These are phyloP conservation scores for Stomorhina lunata DNA, from an alignment of 2,888 invertebrate genomes.

Conservation along the genomic window DNA sequence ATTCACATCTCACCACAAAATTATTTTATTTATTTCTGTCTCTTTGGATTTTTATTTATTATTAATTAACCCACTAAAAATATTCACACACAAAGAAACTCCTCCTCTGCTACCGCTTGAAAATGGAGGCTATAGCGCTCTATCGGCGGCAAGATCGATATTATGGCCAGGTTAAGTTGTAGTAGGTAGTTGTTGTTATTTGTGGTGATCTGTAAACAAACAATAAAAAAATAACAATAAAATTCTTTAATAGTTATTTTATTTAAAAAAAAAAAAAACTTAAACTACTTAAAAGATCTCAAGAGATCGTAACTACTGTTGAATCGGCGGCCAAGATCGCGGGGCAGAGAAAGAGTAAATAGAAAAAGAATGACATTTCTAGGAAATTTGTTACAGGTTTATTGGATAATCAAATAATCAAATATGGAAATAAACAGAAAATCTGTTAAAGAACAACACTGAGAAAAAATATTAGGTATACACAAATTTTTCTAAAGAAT, in stretches of 20 bases:
- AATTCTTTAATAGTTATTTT: constrained; percentile 54
- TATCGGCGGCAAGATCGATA: not conserved
- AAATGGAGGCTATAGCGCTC: not conserved
- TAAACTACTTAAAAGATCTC: constrained; percentile 32
- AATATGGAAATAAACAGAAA: not conserved
- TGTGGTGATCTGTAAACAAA: constrained; percentile 39
- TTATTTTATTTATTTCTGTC: not conserved
- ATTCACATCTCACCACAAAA: constrained; percentile 47
- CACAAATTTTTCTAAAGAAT: too few relatives aligned
- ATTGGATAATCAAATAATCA: constrained; percentile 41
- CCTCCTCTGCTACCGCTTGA: too few relatives aligned
- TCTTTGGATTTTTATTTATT: constrained; percentile 35
- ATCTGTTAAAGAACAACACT: too few relatives aligned
- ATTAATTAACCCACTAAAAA: constrained; percentile 61
- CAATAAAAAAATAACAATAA: constrained; percentile 55
- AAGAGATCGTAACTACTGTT: constrained; percentile 45
- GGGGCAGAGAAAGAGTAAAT: not conserved
- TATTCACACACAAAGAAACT: constrained; percentile 35
- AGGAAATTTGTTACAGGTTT: constrained; percentile 52
- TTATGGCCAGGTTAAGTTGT: too few relatives aligned
- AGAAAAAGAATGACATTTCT: constrained; percentile 43
- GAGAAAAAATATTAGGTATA: too few relatives aligned
- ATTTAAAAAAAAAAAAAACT: too few relatives aligned
- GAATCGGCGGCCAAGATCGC: not conserved
- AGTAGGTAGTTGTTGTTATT: constrained; percentile 2